Conservation (phyloP, 2,797 vertebrate genomes). For the Enteromius argenteus region DNA sequence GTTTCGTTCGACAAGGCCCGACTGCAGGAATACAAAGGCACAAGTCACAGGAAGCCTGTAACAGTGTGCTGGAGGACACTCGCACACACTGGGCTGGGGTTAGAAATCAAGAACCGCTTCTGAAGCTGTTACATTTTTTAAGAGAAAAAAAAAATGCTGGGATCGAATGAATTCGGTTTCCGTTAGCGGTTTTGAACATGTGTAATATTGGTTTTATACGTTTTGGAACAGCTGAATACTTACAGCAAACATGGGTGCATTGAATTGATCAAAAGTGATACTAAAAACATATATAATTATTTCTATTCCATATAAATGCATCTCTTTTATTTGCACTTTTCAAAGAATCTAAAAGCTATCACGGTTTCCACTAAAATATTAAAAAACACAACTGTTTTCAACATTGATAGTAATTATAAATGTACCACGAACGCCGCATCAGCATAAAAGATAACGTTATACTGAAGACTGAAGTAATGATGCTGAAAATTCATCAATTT, state of each 20-base stretch:
- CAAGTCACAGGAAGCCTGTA: slow-evolving; percentile 71
- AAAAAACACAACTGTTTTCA: no score
- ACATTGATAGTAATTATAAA: no score
- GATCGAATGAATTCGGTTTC: not conserved
- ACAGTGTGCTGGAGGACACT: slow-evolving; percentile 53
- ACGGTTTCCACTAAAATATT: no score
- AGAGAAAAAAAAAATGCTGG: not conserved
- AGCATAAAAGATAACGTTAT: no score
- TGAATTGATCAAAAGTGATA: not conserved
- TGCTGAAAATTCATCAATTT: no score
- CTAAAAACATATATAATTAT: not conserved
- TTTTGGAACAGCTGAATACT: not conserved
- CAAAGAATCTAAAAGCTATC: no score
- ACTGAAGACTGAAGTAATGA: no score
- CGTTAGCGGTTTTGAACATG: not conserved
- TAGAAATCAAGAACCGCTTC: slow-evolving; percentile 8
- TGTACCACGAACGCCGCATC: no score
- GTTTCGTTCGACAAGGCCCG: slow-evolving; percentile 53
- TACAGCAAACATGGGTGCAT: not conserved
- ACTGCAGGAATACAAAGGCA: slow-evolving; percentile 65
- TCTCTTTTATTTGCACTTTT: no score
- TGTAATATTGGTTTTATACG: no score
- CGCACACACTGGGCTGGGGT: slow-evolving; percentile 63
- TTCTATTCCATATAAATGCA: not conserved
- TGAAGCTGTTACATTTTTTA: not conserved